Evolutionary conservation across 35 echinoderm and acorn worm species (phyloP), one percentile per base, ranked within the genome.

Genomic region (Patiria miniata): DNA sequence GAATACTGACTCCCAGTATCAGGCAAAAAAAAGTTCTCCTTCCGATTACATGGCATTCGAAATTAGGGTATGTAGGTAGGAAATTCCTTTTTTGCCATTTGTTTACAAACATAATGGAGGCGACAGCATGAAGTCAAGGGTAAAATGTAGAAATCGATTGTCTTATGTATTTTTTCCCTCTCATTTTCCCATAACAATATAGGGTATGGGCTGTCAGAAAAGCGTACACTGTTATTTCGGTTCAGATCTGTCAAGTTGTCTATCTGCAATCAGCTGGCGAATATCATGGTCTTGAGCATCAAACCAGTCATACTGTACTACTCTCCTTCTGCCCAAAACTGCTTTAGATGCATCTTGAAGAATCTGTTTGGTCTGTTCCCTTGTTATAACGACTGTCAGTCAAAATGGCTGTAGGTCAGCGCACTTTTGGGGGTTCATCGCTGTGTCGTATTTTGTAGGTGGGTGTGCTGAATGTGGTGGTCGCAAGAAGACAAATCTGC

Each of bases 371-470:
- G 56, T 59, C 56, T 5, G 56, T 59, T 59, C 14, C 56, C 56
- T 21, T 8, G 56, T 59, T 59, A 21, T 59, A 6, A 59, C 56
- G 14, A 59, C 26, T 59, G 56, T 21, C 56, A 15, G 5, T 59
- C 56, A 59, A 59, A 59, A 59, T 59, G 56, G 3, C 56, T 59
- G 56, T 2, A 59, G 56, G 17, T 58, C 55, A 58, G 55, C 23
- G 55, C 55, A 2, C 55, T 12, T 78, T 78, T 36, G 76, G 15
- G 23, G 2, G 79, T 82, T 82, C 39, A 29, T 82, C 39, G 7
- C 26, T 55, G 37, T 82, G 80, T 47, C 23, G 80, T 47, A 32
- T 40, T 82, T 52, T 82, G 6, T 82, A 26, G 22, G 22, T 77
- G 18, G 39, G 21, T 68, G 30, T 21, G 14, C 12, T 59, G 56